Evolutionary conservation across 1,140 invertebrate species (phyloP), one percentile per base, ranked within the genome.

Genomic region (Galleria mellonella): DNA sequence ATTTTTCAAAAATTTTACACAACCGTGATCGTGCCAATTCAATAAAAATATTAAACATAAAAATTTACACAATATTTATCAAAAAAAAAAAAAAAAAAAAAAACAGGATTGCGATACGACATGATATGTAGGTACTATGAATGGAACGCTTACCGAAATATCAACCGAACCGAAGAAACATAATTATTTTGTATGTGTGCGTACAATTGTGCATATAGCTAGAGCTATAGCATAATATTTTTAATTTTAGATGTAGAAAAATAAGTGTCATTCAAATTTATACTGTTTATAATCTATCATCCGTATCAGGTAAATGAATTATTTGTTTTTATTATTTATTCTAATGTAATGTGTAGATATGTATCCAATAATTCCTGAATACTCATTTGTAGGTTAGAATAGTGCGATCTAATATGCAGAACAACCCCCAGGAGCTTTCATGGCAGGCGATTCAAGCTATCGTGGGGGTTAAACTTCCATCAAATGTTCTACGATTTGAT

Each of bases 221-320:
- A 72, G 66, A 72, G 67, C 61, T 37, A 75, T 67, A 77, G 77
- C 81, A 82, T 85, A 85, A 85, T 87, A 87, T 87, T 87, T 87
- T 86, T 87, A 87, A 87, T 87, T 87, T 86, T 87, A 87, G 83
- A 86, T 87, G 82, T 87, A 87, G 83, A 81, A 79, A 75, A 59
- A 72, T 71, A 79, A 68, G 73, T 85, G 78, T 83, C 86, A 74
- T 77, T 72, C 69, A 66, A 71, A 73, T 75, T 75, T 77, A 69
- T 67, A 17, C 72, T 66, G 43, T 58, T 64, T 37, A 63, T 65
- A 67, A 61, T 72, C 64, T 58, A 67, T 75, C 71, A 70, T 70
- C 66, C 62, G 64, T 58, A 57, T 55, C 71, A 85, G 81, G 81
- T 84, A 86, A 87, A 68, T 60, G 54, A 58, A 51, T 55, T 51